Evolutionary conservation across 1,140 invertebrate genomes (phyloP).

Genomic region (roundworm (Caenorhabditis elegans)): WBcel235 BX284604.4:12826501-12827000

Average conservation of each 20-base stretch:
- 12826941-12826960: no score
- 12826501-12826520: neutral
- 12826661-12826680: conserved; percentile 37
- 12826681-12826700: conserved; percentile 33
- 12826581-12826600: conserved; percentile 26
- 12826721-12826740: no score
- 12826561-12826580: conserved; percentile 5
- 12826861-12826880: neutral
- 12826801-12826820: neutral
- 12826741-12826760: conserved; percentile 8
- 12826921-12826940: neutral
- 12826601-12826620: conserved; percentile 26
- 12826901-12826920: neutral
- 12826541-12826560: neutral
- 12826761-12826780: neutral
- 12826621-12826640: conserved; percentile 25
- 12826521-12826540: no score
- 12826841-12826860: conserved; percentile 8
- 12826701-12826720: conserved; percentile 37
- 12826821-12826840: neutral
- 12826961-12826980: no score
- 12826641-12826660: conserved; percentile 22
- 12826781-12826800: neutral
- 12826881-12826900: neutral
- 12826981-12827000: no score